Evolutionary conservation across 2,113 vertebrate genomes (phyloP).

Genomic region (Pterophyllum scalare): DNA sequence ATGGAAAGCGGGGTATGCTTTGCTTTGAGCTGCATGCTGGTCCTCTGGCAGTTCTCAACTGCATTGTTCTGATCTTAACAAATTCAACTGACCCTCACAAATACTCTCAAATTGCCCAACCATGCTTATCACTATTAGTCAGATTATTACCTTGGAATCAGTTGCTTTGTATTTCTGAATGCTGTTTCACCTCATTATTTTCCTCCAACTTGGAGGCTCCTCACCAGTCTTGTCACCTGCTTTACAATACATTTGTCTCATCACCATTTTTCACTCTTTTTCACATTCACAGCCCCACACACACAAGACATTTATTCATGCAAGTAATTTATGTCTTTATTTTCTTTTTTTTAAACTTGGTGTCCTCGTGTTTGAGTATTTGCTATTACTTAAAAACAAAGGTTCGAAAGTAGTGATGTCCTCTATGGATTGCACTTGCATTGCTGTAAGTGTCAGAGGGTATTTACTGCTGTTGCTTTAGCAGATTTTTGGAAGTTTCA

Average conservation of each 20-base stretch:
- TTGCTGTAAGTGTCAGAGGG: background rate
- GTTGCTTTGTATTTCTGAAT: background rate
- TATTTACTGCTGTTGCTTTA: background rate
- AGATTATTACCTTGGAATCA: background rate
- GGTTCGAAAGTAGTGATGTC: background rate
- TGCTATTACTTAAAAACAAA: background rate
- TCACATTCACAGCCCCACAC: background rate
- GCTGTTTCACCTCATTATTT: background rate
- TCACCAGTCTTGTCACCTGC: background rate
- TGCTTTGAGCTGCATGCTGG: background rate
- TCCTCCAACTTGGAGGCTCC: background rate
- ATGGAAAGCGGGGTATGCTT: background rate
- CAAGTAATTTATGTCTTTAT: background rate
- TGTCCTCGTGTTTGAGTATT: background rate
- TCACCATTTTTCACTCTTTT: background rate
- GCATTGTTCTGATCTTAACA: background rate
- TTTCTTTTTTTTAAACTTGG: background rate
- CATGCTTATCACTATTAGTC: background rate
- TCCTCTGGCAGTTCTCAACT: background rate
- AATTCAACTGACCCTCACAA: slow-evolving; percentile 4
- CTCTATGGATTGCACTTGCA: background rate
- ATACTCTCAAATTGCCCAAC: background rate
- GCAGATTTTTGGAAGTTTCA: background rate
- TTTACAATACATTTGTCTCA: background rate
- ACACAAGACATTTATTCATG: too few species aligned